Percentiles rank a stretch among this genome's conserved stretches.
Evolutionary conservation across 2,888 invertebrate genomes (phyloP).

Genomic region (Spilarctia lutea): DNA sequence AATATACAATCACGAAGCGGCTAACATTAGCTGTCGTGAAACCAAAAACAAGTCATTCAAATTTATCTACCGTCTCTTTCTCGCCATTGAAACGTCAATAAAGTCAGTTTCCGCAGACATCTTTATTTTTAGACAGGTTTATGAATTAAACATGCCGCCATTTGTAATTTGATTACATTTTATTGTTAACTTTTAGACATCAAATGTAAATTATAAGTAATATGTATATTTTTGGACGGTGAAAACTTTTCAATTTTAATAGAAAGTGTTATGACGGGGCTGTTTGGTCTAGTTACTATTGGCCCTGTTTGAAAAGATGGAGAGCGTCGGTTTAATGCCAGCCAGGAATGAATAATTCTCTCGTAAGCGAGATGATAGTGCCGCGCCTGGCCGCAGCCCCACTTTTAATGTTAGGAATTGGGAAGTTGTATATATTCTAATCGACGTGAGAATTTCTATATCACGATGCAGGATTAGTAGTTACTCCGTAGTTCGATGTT

Average conservation of each 20-base stretch:
- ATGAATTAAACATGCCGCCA: constrained; percentile 16
- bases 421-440: no score
- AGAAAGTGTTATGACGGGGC: no score
- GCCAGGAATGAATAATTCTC: no score
- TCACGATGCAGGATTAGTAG: no score
- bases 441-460: no score
- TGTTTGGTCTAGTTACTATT: no score
- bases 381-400: no score
- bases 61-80: constrained; percentile 31
- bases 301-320: no score
- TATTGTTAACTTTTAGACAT: neutral
- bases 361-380: no score
- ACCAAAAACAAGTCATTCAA: constrained; percentile 19
- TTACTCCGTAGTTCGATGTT: no score
- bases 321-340: no score
- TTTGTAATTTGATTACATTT: constrained; percentile 61
- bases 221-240: neutral
- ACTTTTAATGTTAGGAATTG: no score
- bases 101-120: constrained; percentile 2
- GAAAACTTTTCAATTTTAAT: neutral
- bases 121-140: constrained; percentile 29
- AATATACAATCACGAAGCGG: neutral
- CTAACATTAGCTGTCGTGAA: neutral
- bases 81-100: constrained; percentile 34
- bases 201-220: neutral